Base-by-base conservation (phyloP, 92 coral and sea anemone genomes). In the Phenganax stokvisi region DNA sequence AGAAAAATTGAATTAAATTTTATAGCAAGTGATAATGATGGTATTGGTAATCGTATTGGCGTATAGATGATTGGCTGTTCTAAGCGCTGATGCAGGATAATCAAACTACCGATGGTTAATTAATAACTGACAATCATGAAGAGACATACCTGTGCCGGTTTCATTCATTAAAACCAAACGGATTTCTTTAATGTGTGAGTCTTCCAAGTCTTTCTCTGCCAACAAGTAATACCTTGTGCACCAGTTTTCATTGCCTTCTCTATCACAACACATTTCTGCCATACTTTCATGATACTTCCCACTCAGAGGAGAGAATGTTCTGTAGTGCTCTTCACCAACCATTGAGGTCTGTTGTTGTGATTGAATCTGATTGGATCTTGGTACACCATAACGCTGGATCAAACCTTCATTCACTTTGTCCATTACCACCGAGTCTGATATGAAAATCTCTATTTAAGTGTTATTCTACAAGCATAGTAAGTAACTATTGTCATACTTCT, bases 211-310 rank as follows among this genome's bases (percentile, higher is more conserved):
- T 54, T 90, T 91, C 0, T 88, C 98, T 59, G 97, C 88, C 54
- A 94, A 80, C 75, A 94, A 79, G 83, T 94, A 94, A 76, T 91
- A 91, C 97, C 97, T 85, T 61, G 96, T 88, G 47, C 89, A 84
- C 98, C 97, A 91, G 6, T 55, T 73, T 1, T 60, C 69, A 51
- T 66, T 71, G 11, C 30, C 89, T n/a, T 16, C 78, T 25, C 20
- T 5, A 37, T 37, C 72, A 16, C 87, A 85, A 60, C 81, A 84
- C 59, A 88, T 81, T 72, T 72, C 84, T 37, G 87, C 90, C 51
- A 92, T 76, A 10, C 30, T 30, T 11, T 71, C 58, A 44, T 89
- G 92, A 56, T 84, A 81, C 51, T 81, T 73, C 74, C 90, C 89
- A 28, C 84, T 73, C 88, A 94, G 88, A 16, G 97, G 97, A 20